A percentile compares a stretch with the other conserved stretches of the same genome.
Conservation (phyloP, 2,113 vertebrate genomes). For the Thalassoma bifasciatum region DNA sequence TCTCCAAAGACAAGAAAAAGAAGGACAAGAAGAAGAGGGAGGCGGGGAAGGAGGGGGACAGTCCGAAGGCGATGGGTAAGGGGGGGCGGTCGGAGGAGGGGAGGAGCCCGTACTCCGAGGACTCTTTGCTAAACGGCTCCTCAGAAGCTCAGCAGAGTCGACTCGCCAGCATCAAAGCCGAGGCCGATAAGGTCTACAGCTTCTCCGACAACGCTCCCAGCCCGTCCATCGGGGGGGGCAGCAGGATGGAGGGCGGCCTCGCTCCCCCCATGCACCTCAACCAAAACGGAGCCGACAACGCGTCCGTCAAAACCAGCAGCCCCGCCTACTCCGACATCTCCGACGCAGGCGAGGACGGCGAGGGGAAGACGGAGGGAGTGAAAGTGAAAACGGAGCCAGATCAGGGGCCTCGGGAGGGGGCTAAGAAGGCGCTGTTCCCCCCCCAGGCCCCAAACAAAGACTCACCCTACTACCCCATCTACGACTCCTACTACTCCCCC, state of each 20-base stretch:
- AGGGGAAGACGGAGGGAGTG: conserved; percentile 87
- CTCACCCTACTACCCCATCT: conserved; percentile 90
- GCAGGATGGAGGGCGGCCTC: conserved; percentile 86
- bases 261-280: conserved; percentile 86
- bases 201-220: conserved; percentile 96
- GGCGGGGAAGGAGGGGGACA: conserved; percentile 88
- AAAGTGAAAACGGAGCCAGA: conserved; percentile 90
- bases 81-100: conserved; percentile 87
- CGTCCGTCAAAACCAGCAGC: conserved; percentile 93
- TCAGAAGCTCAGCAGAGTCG: conserved; percentile 93
- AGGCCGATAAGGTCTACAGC: conserved; percentile 97
- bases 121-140: conserved; percentile 90
- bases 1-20: conserved; percentile 97
- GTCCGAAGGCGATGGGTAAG: conserved; percentile 87
- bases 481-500: conserved; percentile 94
- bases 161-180: conserved; percentile 95
- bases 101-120: conserved; percentile 93
- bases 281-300: conserved; percentile 92
- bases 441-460: conserved; percentile 87
- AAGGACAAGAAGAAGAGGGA: conserved; percentile 97
- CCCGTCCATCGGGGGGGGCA: conserved; percentile 89
- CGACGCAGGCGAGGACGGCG: conserved; percentile 93
- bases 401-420: conserved; percentile 86
- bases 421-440: conserved; percentile 95
- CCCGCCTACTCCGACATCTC: conserved; percentile 98